Evolutionary conservation across 2,113 vertebrate species (phyloP), one percentile per base, ranked within the genome.

Genomic region (Oreochromis niloticus): DNA sequence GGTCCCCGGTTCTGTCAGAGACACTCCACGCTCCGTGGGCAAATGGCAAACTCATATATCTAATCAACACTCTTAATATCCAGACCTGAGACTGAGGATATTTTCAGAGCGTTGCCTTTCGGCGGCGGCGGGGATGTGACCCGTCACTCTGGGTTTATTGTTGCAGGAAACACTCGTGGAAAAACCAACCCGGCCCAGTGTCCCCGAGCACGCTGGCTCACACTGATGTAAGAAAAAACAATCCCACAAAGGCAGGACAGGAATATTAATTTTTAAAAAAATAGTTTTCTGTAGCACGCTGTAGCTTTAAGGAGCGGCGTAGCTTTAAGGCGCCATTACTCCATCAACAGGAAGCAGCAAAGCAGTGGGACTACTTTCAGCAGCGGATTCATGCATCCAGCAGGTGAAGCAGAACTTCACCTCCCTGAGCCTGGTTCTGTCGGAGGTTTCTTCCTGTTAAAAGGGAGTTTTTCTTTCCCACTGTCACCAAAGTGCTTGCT

Each of bases 1-100:
- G 97, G 97, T 96, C 91, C 94, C 95, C 96, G 96, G 97, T 97
- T 97, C 97, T 97, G 97, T 97, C 97, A 96, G 94, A 96, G 96
- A 96, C 94, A 92, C 94, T 95, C 93, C 93, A 94, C 92, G 96
- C 96, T 96, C 96, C 88, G 92, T 96, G 96, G 96, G 96, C 96
- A 96, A 97, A 97, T 96, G 96, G 96, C 96, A 96, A 96, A 96
- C 96, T 96, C 95, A 94, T 96, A 96, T 95, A 95, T 95, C 95
- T 96, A 96, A 96, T 96, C 96, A 95, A 96, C 95, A 93, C 95
- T 95, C 93, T 94, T 96, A 96, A 96, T 96, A 96, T 96, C 94
- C 92, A 96, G 95, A 95, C 94, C 95, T 91, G 94, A 96, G 95
- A 96, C 92, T 90, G 39, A 80, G 91, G 90, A 90, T 94, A 92